Conservation (phyloP, 2,797 vertebrate genomes). For the Xenops minutus region DNA sequence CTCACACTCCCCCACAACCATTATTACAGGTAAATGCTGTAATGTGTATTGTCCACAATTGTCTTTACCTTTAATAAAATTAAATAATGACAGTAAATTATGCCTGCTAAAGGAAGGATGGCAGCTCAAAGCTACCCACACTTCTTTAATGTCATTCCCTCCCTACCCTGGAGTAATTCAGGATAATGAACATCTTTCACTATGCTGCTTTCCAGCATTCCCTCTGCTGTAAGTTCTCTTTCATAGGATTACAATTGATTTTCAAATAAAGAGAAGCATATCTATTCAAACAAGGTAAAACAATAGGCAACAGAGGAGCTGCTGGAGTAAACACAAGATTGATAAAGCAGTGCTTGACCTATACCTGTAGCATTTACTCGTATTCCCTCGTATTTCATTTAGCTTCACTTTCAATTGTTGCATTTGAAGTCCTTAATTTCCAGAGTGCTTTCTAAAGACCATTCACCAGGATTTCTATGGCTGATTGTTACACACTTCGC, state of each 20-base stretch:
- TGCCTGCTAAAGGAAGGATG: slow-evolving; percentile 9
- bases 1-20: neutral
- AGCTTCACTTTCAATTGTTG: slow-evolving; percentile 37
- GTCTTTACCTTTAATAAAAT: slow-evolving; percentile 59
- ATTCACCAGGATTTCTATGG: slow-evolving; percentile 14
- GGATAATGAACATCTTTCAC: slow-evolving; percentile 53
- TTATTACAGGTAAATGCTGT: slow-evolving; percentile 22
- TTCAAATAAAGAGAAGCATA: slow-evolving; percentile 47
- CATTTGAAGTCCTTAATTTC: slow-evolving; percentile 29
- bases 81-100: slow-evolving; percentile 58
- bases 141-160: slow-evolving; percentile 42
- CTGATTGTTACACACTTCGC: neutral
- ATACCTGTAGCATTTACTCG: slow-evolving; percentile 9
- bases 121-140: slow-evolving; percentile 50
- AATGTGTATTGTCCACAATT: slow-evolving; percentile 39
- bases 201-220: slow-evolving; percentile 19
- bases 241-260: slow-evolving; percentile 54
- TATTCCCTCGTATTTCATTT: slow-evolving; percentile 32
- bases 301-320: neutral
- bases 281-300: slow-evolving; percentile 58
- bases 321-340: slow-evolving; percentile 43
- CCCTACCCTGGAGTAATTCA: slow-evolving; percentile 38
- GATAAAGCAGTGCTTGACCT: slow-evolving; percentile 31
- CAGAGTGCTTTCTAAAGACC: neutral
- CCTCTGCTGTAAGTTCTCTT: slow-evolving; percentile 29